Conservation (phyloP, 2,888 invertebrate genomes). For the Litoditis marina region DNA sequence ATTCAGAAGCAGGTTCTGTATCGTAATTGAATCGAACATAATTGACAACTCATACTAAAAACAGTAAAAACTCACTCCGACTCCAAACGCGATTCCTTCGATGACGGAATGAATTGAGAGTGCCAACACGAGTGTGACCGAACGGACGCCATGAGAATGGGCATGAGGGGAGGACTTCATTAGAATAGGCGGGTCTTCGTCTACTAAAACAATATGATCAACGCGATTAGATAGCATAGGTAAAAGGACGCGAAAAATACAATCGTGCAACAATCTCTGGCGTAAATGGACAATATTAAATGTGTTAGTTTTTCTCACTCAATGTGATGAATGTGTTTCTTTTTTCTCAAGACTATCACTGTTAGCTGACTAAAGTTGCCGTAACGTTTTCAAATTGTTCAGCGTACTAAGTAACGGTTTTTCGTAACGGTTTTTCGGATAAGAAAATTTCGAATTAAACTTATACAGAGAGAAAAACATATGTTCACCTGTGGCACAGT, state of each 20-base stretch:
- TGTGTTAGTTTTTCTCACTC: not conserved
- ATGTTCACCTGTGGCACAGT: constrained; percentile 51
- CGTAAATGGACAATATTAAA: constrained; percentile 10
- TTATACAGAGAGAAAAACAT: not conserved
- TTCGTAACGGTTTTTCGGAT: not conserved
- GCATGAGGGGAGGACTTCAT: constrained; percentile 60
- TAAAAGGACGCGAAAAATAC: not conserved
- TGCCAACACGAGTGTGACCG: constrained; percentile 67
- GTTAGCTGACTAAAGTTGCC: too few relatives aligned
- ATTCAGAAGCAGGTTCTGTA: too few relatives aligned
- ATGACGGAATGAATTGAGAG: constrained; percentile 69
- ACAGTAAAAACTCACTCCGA: constrained; percentile 29
- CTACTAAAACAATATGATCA: constrained; percentile 16
- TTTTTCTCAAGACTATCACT: too few relatives aligned
- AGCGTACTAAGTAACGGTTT: not conserved
- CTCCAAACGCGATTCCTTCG: constrained; percentile 64
- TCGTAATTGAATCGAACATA: too few relatives aligned
- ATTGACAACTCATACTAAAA: too few relatives aligned
- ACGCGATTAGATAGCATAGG: too few relatives aligned
- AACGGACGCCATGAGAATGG: constrained; percentile 62
- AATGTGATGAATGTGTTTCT: not conserved
- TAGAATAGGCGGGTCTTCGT: constrained; percentile 61
- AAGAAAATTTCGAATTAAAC: not conserved
- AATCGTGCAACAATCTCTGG: not conserved
- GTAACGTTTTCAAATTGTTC: too few relatives aligned